Evolutionary conservation across 2,797 vertebrate species (phyloP), one percentile per base, ranked within the genome.

Genomic region (Sebastes kiyomatsui): DNA sequence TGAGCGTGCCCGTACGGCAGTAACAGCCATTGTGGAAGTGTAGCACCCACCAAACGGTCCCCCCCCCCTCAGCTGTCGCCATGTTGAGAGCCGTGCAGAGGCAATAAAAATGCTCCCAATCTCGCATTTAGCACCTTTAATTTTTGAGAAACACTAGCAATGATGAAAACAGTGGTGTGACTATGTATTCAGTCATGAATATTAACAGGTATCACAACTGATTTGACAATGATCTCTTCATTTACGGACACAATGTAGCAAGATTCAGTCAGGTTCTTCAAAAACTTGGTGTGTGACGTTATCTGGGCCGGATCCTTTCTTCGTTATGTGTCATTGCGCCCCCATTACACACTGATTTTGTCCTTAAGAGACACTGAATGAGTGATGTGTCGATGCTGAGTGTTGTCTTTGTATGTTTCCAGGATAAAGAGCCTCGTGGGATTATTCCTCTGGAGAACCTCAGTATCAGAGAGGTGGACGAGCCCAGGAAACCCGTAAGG

Each of bases 381-480:
- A 67, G 16, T 65, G 20, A 42, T 1, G 11, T 66, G 55, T 58
- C 14, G 38, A 65, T 13, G 30, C 71, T 61, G 8, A 46, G 2
- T 42, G 14, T 5, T 55, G 16, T 78, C 54, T 67, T 52, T 55
- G 7, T 64, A 2, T 90, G 66, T 90, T 72, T 73, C 20, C 80
- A 99, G 98, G 98, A 99, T 80, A 99, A 99, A 93, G 98, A 99
- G 90, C 98, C 98, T 67, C 93, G 98, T 89, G 98, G 98, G 28
- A 99, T 99, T 83, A 99, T 99, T 92, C 98, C 98, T 0, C 94
- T 99, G 91, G 98, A 99, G 87, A 99, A 99, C 88, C 97, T 99
- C 74, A 99, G 97, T 82, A 99, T 99, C 91, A 92, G 97, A 93
- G 97, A 99, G 91, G 98, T 99, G 12, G 98, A 99, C 20, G 98